phyloP scores from a whole-genome alignment of 1,140 invertebrate species.

The Leptopilina clavipes region DNA sequence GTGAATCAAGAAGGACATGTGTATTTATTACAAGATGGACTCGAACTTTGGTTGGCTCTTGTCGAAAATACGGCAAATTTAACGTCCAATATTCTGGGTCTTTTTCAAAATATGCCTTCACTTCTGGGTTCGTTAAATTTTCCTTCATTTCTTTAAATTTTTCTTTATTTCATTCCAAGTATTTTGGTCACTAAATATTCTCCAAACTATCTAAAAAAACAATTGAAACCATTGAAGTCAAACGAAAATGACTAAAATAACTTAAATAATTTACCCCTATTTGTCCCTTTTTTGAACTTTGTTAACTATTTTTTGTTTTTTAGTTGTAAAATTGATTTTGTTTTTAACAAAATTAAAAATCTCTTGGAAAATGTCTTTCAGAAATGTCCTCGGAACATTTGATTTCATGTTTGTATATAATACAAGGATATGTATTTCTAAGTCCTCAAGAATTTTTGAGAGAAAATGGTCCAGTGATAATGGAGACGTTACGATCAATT shows the following conservation, averaged over 20 bases:
- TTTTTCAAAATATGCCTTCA: slow-evolving; percentile 85
- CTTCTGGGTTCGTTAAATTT: slow-evolving; percentile 79
- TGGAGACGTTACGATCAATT: slow-evolving; percentile 81
- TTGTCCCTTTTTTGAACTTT: too few relatives aligned
- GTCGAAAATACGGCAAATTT: slow-evolving; percentile 83
- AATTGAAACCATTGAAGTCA: too few relatives aligned
- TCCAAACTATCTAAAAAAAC: too few relatives aligned
- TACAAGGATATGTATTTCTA: slow-evolving; percentile 89
- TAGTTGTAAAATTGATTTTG: too few relatives aligned
- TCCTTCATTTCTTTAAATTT: slow-evolving; percentile 21
- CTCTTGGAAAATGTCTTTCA: slow-evolving; percentile 68
- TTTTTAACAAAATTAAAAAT: too few relatives aligned
- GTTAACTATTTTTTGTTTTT: too few relatives aligned
- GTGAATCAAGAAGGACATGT: slow-evolving; percentile 86
- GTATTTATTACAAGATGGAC: slow-evolving; percentile 93
- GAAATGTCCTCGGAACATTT: slow-evolving; percentile 89
- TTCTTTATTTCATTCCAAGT: slow-evolving; percentile 3
- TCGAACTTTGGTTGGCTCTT: slow-evolving; percentile 91
- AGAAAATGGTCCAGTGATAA: slow-evolving; percentile 81
- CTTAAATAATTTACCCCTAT: too few relatives aligned
- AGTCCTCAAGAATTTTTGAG: slow-evolving; percentile 86
- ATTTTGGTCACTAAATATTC: too few relatives aligned
- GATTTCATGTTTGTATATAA: slow-evolving; percentile 84
- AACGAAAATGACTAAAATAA: too few relatives aligned
- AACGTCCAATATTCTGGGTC: slow-evolving; percentile 78